Base-by-base conservation (phyloP, 2,113 vertebrate genomes). In the Eretmochelys imbricata region DNA sequence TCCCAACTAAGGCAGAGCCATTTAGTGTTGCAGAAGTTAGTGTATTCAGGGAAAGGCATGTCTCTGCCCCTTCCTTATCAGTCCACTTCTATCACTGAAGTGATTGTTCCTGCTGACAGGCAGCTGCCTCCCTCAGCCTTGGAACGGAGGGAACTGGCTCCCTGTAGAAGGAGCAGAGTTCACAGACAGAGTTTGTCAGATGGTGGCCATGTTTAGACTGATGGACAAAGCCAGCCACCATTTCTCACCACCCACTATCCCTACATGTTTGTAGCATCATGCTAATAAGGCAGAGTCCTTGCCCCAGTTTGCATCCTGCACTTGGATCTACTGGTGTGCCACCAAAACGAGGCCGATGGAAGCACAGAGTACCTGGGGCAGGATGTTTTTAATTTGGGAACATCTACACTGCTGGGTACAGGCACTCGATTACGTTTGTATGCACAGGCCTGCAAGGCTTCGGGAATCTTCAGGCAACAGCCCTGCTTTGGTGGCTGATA, bases 41-140 rank as follows among this genome's bases (percentile, higher is more conserved):
- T 59, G 22, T 3, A 4, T 49, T 85, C 84, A 80, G 84, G 24
- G 27, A 95, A 97, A 95, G 97, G 96, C 97, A 96, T 94, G 95
- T 95, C 6, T 82, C 9, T 59, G 92, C 89, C 75, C 17, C 59
- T 62, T 76, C 17, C 59, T 62, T 76, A 4, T 0, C 0, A 0
- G 65, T 50, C 62, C 57, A 82, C 81, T 69, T 2, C 1, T 11
- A 42, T 11, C 0, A 25, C 20, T 22, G 65, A n/a, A 20, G n/a
- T 1, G 5, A 3, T 42, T 46, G 89, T 10, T 75, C 76, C 81
- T 59, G 59, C 84, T 27, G 62, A 72, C 87, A 83, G 49, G 62
- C 46, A 79, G 19, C 69, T 69, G 82, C 29, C 29, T 62, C 59
- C 29, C 6, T 62, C 29, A 31, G 27, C 59, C 90, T 90, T 5